A percentile compares a stretch with the other conserved stretches of the same genome.
These are phyloP conservation scores for Gymnorhina tibicen DNA, from an alignment of 2,113 vertebrate species.

Conservation along the genomic window DNA sequence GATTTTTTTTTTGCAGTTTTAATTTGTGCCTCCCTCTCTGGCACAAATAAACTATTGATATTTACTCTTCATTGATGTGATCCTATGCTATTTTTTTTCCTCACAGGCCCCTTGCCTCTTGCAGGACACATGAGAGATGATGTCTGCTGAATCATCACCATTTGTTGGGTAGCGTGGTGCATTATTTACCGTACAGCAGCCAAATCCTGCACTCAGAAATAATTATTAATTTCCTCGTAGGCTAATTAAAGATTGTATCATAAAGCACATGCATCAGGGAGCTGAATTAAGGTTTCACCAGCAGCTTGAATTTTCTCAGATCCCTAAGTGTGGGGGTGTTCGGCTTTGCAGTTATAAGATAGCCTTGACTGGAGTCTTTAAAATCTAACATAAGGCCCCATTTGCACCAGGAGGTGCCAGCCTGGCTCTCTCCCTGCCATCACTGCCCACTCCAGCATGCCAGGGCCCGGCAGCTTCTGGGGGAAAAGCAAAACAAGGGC, in stretches of 20 bases:
- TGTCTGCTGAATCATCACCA: slow-evolving; percentile 39
- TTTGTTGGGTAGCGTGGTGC: background rate
- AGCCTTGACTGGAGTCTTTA: background rate
- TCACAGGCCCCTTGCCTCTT: background rate
- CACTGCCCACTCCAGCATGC: fast-evolving
- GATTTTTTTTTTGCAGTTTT: background rate
- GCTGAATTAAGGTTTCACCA: background rate
- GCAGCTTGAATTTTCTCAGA: background rate
- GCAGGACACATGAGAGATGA: background rate
- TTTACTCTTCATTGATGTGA: background rate
- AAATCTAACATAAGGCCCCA: background rate
- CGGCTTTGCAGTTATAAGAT: background rate
- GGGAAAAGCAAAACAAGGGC: background rate
- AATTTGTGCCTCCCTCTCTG: background rate
- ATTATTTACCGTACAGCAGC: slow-evolving; percentile 44
- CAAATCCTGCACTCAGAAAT: background rate
- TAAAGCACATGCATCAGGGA: background rate
- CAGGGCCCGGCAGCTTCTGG: background rate
- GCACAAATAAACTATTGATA: background rate
- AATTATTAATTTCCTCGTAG: slow-evolving; percentile 39
- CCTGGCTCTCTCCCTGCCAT: background rate
- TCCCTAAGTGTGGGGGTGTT: background rate
- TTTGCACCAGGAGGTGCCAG: background rate
- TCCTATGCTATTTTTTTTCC: background rate
- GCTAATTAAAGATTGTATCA: slow-evolving; percentile 55